Evolutionary conservation across 2,888 invertebrate species (phyloP).

Genomic region (Cheilosia variabilis): DNA sequence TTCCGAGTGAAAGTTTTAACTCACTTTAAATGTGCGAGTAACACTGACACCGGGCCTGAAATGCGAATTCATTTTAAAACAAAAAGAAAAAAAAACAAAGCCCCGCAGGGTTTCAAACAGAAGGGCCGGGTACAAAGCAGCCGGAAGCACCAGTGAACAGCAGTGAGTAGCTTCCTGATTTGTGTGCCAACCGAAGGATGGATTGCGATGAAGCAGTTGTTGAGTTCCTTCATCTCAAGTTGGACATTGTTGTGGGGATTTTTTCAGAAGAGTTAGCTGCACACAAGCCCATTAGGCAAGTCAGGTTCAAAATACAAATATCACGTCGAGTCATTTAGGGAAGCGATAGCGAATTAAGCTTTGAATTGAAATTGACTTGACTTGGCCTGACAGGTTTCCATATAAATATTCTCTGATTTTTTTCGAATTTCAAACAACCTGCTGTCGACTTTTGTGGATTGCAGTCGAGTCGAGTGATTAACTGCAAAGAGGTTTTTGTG

Average conservation of each 20-base stretch:
- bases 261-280: slow-evolving; percentile 22
- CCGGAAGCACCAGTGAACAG: slow-evolving; percentile 45
- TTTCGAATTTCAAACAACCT: slow-evolving; percentile 29
- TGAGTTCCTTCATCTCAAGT: slow-evolving; percentile 27
- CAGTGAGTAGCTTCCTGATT: slow-evolving; percentile 59
- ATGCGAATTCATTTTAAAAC: slow-evolving; percentile 61
- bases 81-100: not conserved
- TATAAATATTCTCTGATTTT: not conserved
- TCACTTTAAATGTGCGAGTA: slow-evolving; percentile 52
- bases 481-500: slow-evolving; percentile 11
- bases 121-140: slow-evolving; percentile 15
- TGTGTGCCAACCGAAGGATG: slow-evolving; percentile 10
- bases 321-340: slow-evolving; percentile 22
- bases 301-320: slow-evolving; percentile 14
- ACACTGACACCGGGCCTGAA: slow-evolving; percentile 59
- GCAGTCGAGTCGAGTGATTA: slow-evolving; percentile 6
- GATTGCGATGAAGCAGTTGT: not conserved
- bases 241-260: slow-evolving; percentile 27
- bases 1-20: slow-evolving; percentile 63
- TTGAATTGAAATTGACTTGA: slow-evolving; percentile 25
- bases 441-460: slow-evolving; percentile 28
- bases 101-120: slow-evolving; percentile 17
- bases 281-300: not conserved
- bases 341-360: slow-evolving; percentile 18
- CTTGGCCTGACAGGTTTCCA: slow-evolving; percentile 37